Evolutionary conservation across 2,113 vertebrate species (phyloP).

Genomic region (Girardinichthys multiradiatus): DNA sequence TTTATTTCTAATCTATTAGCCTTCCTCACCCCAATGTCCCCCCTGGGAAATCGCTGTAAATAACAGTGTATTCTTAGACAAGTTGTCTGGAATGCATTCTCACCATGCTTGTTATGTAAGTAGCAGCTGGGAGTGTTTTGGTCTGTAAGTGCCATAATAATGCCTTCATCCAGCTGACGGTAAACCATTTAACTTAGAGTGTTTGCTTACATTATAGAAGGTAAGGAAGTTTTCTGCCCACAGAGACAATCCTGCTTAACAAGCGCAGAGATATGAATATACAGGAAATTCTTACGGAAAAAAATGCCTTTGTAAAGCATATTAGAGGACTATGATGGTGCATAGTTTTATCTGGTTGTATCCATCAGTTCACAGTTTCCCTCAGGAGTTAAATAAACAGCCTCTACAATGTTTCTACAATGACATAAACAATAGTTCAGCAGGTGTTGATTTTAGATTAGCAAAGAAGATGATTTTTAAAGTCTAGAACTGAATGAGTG

Average conservation of each 20-base stretch:
- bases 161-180: slow-evolving; percentile 39
- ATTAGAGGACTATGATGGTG: slow-evolving; percentile 24
- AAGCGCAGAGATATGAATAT: slow-evolving; percentile 36
- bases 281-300: slow-evolving; percentile 23
- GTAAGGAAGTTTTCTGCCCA: slow-evolving; percentile 34
- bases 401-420: slow-evolving; percentile 7
- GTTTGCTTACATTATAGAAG: slow-evolving; percentile 57
- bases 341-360: neutral
- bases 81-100: slow-evolving; percentile 57
- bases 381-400: neutral
- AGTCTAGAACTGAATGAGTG: neutral
- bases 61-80: slow-evolving; percentile 65
- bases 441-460: neutral
- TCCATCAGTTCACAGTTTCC: neutral
- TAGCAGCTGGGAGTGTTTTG: slow-evolving; percentile 53
- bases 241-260: slow-evolving; percentile 27
- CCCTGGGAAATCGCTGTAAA: slow-evolving; percentile 59
- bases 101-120: slow-evolving; percentile 57
- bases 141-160: slow-evolving; percentile 53
- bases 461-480: neutral
- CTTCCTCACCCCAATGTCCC: slow-evolving; percentile 30
- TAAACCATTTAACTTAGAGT: slow-evolving; percentile 46
- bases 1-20: slow-evolving; percentile 58
- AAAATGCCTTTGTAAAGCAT: slow-evolving; percentile 30
- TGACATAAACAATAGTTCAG: neutral